Base-by-base conservation (phyloP, 2,113 vertebrate genomes). In the Hippolais icterina region DNA sequence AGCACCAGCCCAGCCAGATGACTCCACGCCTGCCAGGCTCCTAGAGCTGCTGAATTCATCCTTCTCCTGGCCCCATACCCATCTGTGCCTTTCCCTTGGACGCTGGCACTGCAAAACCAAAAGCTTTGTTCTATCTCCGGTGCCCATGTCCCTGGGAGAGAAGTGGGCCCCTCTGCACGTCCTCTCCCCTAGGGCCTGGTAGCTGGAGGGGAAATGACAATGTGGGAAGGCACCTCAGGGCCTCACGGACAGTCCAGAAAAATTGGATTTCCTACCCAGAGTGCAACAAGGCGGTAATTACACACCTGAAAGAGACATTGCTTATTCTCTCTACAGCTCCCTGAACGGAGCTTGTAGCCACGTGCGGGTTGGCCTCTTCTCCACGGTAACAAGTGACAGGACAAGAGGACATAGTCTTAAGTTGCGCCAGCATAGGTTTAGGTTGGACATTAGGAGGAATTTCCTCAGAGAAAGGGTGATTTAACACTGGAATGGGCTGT, bases 111-210 rank as follows among this genome's bases (percentile, higher is more conserved):
- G 4, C 8, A 24, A 37, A 42, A 47, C 10, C 28, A 28, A 17
- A 12, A n/a, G 10, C 10, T 6, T 5, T 22, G 8, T 29, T 29
- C 0, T 1, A 49, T 10, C 13, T 42, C 11, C 2, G 0, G 15
- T 16, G 17, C 35, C 39, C 2, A 1, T 42, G 17, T 3, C 27
- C 33, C 33, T 2, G 28, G 8, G 33, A 49, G 14, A 41, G 18
- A 29, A 64, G 7, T 4, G 4, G 6, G 0, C 16, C 9, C 27
- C 31, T 6, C 3, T 41, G 12, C 5, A 1, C 0, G 9, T 11
- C 33, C 27, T 7, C 6, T 50, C 28, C 54, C 52, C 8, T 9
- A 2, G 20, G 17, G 10, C 15, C 24, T 5, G 50, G 20, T 1
- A 35, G 24, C 25, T 20, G 7, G 18, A 23, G 10, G 8, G 19